Evolutionary conservation across 1,140 invertebrate species (phyloP).

Genomic region (Drosophila miranda): DNA sequence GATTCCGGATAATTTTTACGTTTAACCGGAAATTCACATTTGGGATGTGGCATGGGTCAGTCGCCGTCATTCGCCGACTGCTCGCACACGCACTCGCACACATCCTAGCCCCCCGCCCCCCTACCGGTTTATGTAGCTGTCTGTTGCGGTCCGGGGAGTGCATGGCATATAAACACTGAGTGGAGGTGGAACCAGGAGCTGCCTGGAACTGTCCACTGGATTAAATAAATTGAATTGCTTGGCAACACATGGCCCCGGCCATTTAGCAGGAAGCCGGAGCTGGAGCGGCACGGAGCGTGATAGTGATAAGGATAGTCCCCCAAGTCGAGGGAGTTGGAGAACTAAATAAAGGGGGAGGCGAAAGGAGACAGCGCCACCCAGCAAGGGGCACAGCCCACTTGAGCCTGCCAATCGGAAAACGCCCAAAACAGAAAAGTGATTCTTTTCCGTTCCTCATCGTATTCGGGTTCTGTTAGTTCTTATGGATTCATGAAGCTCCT

Average conservation of each 20-base stretch:
- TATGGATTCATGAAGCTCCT: conserved; percentile 38
- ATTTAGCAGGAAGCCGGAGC: conserved; percentile 48
- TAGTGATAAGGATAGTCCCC: not conserved
- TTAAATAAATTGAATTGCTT: conserved; percentile 79
- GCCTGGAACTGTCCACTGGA: conserved; percentile 46
- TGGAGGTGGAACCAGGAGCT: not conserved
- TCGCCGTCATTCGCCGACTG: too few relatives aligned
- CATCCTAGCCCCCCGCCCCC: too few relatives aligned
- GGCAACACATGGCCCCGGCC: conserved; percentile 48
- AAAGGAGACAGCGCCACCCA: conserved; percentile 1
- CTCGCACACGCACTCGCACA: too few relatives aligned
- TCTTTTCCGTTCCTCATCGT: conserved; percentile 6
- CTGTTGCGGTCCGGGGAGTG: not conserved
- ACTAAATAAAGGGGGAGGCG: not conserved
- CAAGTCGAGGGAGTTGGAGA: not conserved
- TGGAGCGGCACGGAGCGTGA: not conserved
- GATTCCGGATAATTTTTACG: too few relatives aligned
- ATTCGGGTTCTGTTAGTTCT: conserved; percentile 36
- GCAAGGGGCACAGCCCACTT: conserved; percentile 28
- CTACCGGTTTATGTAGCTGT: too few relatives aligned
- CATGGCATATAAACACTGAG: too few relatives aligned
- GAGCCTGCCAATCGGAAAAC: conserved; percentile 32
- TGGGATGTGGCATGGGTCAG: too few relatives aligned
- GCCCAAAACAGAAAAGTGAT: conserved; percentile 6
- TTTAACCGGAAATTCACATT: too few relatives aligned